Evolutionary conservation across 2,888 invertebrate species (phyloP), one percentile per base, ranked within the genome.

Genomic region (Plagiodera versicolora): DNA sequence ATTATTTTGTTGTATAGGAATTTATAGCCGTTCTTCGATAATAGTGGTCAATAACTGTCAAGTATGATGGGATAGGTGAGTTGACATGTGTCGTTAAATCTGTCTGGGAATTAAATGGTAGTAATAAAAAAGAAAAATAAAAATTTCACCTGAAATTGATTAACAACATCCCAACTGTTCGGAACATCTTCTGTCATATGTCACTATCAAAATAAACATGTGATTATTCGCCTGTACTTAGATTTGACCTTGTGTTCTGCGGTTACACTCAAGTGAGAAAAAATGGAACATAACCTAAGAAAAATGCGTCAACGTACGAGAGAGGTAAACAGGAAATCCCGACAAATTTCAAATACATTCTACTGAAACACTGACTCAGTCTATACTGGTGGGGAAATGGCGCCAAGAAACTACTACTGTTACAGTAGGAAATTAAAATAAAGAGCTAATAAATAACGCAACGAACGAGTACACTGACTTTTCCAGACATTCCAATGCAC

Each of bases 321-420:
- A 58, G 53, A 54, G 54, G 52, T 46, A 54, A 58, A 58, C 65
- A 65, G 65, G 65, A 65, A 64, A 57, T 57, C 49, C n/a, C n/a
- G n/a, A 59, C 59, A 51, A 46, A 61, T 59, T 58, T 60, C 55
- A 51, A 57, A 24, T 6, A 6, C 57, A 49, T 60, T 58, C 51
- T 54, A 51, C 56, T 56, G 58, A 60, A 60, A 62, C 46, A 58
- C 48, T 64, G 55, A 64, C 57, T 49, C 52, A 45, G 47, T 4
- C n/a, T 14, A 14, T 14, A 49, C 49, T 49, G 49, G 49, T 49
- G 20, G 14, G 9, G 4, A 5, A 16, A n/a, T 39, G 39, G 39
- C 39, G 39, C 39, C 39, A 14, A 39, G 39, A 39, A 39, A 39
- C 39, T 39, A 24, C 24, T 39, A 32, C 10, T 10, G 14, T 14